Evolutionary conservation across 2,797 vertebrate genomes (phyloP), one percentile per base, ranked within the genome.

Genomic region (Eulemur mongoz): DNA sequence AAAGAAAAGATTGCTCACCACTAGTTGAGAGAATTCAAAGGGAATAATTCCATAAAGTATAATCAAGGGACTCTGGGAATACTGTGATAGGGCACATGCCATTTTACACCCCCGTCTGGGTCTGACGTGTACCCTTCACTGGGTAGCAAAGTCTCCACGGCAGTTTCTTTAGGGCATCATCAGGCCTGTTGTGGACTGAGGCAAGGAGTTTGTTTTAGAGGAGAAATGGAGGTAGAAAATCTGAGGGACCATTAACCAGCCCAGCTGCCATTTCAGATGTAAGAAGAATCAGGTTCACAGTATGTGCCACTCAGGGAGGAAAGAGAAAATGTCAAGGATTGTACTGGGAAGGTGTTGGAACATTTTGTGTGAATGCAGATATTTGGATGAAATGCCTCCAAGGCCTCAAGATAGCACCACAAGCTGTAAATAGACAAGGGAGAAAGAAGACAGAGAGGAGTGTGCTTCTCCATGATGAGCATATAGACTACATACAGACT

Each of bases 271-370:
- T 73, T 87, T 87, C 91, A 35, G 20, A 86, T 8, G 27, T 80
- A 63, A n/a, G 43, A 30, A 96, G 86, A 65, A 89, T 12, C 35
- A 43, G 78, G 78, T 43, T 97, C 69, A 7, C 50, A 59, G 67
- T 15, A 35, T 2, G 20, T 0, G 13, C 63, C 61, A 79, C 67
- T 76, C 11, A 73, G 72, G 73, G 83, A 94, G 69, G 86, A 18
- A 69, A 83, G 89, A 73, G 67, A 81, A 93, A 93, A 94, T 96
- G 90, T 92, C 94, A 84, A 76, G 63, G 75, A 85, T 87, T 61
- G 89, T 40, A 27, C 90, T 63, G 67, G 92, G 76, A 91, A 95
- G 76, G 81, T 76, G 87, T n/a, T 20, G 48, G 89, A 73, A 96
- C 92, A 84, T 90, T 97, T 75, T 73, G 59, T 61, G 83, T 78